Conservation (phyloP, 2,113 vertebrate species). For the Mastomys natalensis region DNA sequence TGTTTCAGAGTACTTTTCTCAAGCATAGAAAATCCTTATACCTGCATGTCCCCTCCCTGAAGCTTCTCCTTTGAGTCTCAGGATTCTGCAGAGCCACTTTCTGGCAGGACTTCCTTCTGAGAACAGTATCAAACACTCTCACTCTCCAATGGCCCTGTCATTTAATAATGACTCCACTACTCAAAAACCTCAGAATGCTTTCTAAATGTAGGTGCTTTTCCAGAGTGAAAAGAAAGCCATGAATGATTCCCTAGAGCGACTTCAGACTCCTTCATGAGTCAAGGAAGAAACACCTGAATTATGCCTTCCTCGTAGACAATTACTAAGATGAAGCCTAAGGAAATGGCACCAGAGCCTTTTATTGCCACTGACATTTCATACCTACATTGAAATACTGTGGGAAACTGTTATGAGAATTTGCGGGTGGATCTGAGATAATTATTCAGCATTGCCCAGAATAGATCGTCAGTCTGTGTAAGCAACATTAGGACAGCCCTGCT, state of each 20-base stretch:
- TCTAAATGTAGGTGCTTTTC: constrained; percentile 17
- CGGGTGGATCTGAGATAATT: constrained; percentile 26
- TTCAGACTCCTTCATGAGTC: not conserved
- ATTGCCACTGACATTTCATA: constrained; percentile 32
- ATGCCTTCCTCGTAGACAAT: constrained; percentile 9
- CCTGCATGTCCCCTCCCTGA: not conserved
- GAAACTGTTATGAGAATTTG: not conserved
- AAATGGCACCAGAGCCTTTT: not conserved
- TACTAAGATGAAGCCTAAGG: constrained; percentile 33
- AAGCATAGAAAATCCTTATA: not conserved
- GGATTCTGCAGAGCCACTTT: not conserved
- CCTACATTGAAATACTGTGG: constrained; percentile 8
- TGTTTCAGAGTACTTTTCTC: constrained; percentile 45
- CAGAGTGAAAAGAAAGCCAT: not conserved
- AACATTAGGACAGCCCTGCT: not conserved
- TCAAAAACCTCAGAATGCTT: not conserved
- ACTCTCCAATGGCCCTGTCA: constrained; percentile 11
- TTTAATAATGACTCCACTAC: constrained; percentile 36
- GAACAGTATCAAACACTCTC: constrained; percentile 35
- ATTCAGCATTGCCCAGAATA: not conserved
- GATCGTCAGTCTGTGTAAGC: not conserved
- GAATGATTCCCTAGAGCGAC: not conserved
- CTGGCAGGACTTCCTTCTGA: constrained; percentile 43
- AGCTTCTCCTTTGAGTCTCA: constrained; percentile 37
- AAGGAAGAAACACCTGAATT: constrained; percentile 44